Conservation (phyloP, 2,888 invertebrate genomes). For the Chrysolina oricalcia region DNA sequence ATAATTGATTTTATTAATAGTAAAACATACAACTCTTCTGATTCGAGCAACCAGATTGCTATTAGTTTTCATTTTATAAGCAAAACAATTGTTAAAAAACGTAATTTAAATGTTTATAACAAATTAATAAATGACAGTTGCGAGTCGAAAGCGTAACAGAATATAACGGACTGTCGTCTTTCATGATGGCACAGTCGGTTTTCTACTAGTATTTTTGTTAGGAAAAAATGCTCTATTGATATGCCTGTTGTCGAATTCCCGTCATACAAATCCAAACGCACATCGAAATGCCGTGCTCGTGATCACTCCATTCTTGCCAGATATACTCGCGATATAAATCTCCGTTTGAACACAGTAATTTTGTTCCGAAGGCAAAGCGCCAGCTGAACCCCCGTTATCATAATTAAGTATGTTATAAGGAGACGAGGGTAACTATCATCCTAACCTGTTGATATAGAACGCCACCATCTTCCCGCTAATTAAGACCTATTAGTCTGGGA, state of each 20-base stretch:
- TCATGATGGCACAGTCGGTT: too few relatives aligned
- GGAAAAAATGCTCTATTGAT: not conserved
- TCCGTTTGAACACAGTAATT: constrained; percentile 13
- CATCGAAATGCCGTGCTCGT: not conserved
- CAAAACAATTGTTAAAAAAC: too few relatives aligned
- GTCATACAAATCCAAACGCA: not conserved
- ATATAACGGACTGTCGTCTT: too few relatives aligned
- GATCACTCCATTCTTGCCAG: not conserved
- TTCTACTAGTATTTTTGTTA: too few relatives aligned
- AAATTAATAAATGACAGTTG: too few relatives aligned
- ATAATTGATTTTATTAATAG: too few relatives aligned
- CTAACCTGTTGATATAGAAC: constrained; percentile 21
- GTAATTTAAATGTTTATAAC: too few relatives aligned
- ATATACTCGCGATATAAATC: not conserved
- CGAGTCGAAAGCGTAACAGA: too few relatives aligned
- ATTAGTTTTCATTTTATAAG: too few relatives aligned
- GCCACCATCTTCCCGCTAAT: constrained; percentile 3
- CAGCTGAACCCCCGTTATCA: constrained; percentile 1
- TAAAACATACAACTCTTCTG: too few relatives aligned
- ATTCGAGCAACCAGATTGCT: too few relatives aligned
- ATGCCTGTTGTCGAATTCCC: not conserved
- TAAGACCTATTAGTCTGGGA: constrained; percentile 11
- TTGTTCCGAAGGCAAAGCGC: not conserved
- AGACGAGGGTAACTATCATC: constrained; percentile 19
- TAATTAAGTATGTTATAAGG: constrained; percentile 10